phyloP scores from a whole-genome alignment of 2,797 vertebrate species.

The Benthosema pterotum region DNA sequence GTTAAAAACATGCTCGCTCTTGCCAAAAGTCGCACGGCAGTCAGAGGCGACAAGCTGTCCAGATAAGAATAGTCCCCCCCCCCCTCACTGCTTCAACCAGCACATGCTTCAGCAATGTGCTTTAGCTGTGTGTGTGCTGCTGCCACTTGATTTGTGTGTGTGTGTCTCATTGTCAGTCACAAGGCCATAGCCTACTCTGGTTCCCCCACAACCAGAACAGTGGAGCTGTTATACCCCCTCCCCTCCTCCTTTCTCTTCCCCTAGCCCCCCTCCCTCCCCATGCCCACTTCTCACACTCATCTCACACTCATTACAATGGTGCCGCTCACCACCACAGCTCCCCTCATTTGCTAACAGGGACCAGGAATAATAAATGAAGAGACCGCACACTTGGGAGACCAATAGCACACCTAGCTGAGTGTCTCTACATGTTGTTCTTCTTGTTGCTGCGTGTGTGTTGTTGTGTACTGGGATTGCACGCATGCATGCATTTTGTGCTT shows the following conservation, averaged over 20 bases:
- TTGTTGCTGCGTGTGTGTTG: conserved; percentile 11
- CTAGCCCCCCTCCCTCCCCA: conserved; percentile 9
- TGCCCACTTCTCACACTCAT: conserved; percentile 46
- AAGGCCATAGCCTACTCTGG: conserved; percentile 19
- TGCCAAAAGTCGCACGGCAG: conserved; percentile 16
- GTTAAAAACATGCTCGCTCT: conserved; percentile 31
- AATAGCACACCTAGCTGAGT: conserved; percentile 7
- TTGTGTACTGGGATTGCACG: background rate
- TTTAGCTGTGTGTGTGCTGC: background rate
- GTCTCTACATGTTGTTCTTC: background rate
- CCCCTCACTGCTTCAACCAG: conserved; percentile 29
- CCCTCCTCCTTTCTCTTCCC: background rate
- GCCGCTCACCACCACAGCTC: too few relatives aligned
- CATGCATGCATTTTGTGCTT: conserved; percentile 1
- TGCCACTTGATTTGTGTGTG: conserved; percentile 1
- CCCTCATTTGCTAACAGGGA: conserved; percentile 25
- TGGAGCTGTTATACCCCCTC: conserved; percentile 51
- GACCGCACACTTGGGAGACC: conserved; percentile 16
- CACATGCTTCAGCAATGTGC: conserved; percentile 33
- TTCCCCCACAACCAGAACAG: conserved; percentile 56
- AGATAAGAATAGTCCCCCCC: conserved; percentile 22
- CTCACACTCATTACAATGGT: conserved; percentile 40
- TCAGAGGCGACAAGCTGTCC: conserved; percentile 9
- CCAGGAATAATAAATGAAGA: conserved; percentile 15
- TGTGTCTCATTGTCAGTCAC: conserved; percentile 49